A percentile compares a stretch with the other conserved stretches of the same genome.
Conservation (phyloP, 2,888 invertebrate genomes). For the Noctua fimbriata region DNA sequence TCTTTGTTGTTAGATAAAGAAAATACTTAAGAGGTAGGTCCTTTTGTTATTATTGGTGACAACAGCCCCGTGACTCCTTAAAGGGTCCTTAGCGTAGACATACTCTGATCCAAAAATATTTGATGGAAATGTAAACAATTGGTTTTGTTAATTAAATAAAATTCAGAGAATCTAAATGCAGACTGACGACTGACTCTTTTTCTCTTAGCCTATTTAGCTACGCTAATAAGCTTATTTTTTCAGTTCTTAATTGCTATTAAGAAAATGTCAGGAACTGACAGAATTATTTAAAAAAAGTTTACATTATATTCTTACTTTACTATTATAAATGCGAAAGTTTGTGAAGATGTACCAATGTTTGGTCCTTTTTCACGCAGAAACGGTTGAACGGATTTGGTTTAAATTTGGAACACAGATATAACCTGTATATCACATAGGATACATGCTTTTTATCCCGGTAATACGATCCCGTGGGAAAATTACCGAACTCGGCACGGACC, state of each 20-base stretch:
- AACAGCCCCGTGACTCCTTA: background rate
- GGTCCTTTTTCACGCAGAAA: too few relatives aligned
- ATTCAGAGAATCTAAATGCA: background rate
- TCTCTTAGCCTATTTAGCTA: background rate
- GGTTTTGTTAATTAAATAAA: background rate
- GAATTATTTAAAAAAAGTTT: background rate
- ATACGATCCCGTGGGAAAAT: too few relatives aligned
- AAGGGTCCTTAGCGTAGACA: background rate
- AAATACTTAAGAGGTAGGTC: background rate
- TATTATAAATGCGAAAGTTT: too few relatives aligned
- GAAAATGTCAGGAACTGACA: background rate
- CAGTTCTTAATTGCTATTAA: background rate
- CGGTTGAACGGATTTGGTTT: too few relatives aligned
- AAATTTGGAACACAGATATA: too few relatives aligned
- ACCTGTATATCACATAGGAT: too few relatives aligned
- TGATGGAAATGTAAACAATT: background rate
- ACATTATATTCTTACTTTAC: too few relatives aligned
- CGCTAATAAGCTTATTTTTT: too few relatives aligned
- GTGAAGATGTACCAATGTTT: too few relatives aligned
- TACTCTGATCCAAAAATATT: background rate
- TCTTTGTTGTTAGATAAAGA: background rate
- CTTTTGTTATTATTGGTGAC: slow-evolving; percentile 7
- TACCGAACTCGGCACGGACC: too few relatives aligned
- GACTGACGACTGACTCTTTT: background rate
- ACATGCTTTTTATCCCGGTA: too few relatives aligned